Evolutionary conservation across 1,140 invertebrate species (phyloP).

Genomic region (Macrocentrus cingulum): DNA sequence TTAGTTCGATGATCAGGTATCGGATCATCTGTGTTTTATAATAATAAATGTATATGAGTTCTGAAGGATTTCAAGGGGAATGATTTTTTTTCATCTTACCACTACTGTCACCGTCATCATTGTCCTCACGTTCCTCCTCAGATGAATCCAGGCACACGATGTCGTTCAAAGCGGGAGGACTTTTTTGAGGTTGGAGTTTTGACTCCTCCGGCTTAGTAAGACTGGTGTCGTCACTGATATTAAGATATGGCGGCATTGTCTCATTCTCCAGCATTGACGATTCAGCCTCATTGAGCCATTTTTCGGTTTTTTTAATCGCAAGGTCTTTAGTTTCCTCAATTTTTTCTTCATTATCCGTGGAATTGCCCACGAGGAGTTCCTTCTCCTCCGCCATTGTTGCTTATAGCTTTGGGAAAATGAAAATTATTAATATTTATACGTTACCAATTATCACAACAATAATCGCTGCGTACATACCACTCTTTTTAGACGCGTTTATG

Average conservation of each 20-base stretch:
- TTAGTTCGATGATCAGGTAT: too few relatives aligned
- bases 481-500: too few relatives aligned
- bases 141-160: neutral
- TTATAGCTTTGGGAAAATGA: too few relatives aligned
- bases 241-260: slow-evolving; percentile 3
- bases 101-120: slow-evolving; percentile 20
- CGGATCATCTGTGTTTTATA: slow-evolving; percentile 24
- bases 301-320: neutral
- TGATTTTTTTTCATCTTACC: slow-evolving; percentile 13
- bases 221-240: slow-evolving; percentile 24
- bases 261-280: slow-evolving; percentile 10
- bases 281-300: neutral
- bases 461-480: too few relatives aligned
- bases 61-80: neutral
- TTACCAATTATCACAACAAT: too few relatives aligned
- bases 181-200: slow-evolving; percentile 20
- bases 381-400: slow-evolving; percentile 4
- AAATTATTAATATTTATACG: too few relatives aligned
- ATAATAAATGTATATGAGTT: neutral
- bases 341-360: neutral
- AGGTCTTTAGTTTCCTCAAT: neutral
- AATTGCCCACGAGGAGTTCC: neutral
- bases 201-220: slow-evolving; percentile 34
- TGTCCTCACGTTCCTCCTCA: slow-evolving; percentile 31
- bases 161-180: slow-evolving; percentile 16